Percentiles rank a stretch among this genome's conserved stretches.
Evolutionary conservation across 1,140 invertebrate species (phyloP).

Genomic region (Melipona quadrifasciata): DNA sequence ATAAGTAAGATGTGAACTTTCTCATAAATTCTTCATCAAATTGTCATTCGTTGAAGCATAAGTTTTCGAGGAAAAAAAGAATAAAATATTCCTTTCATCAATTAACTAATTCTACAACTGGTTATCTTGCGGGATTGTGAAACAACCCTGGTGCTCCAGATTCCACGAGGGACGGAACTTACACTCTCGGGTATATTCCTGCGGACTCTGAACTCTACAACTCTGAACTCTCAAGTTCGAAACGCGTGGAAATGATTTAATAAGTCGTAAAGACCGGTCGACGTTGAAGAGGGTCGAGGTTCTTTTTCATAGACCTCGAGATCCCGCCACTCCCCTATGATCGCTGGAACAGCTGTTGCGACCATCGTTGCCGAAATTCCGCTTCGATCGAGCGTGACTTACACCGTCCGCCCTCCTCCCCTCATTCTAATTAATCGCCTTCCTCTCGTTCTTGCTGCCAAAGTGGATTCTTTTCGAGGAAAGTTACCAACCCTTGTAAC

Average conservation of each 20-base stretch:
- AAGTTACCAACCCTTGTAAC: neutral
- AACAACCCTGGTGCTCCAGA: neutral
- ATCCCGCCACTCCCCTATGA: constrained; percentile 36
- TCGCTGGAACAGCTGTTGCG: constrained; percentile 63
- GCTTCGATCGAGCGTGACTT: constrained; percentile 57
- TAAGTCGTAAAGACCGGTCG: constrained; percentile 74
- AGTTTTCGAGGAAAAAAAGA: neutral
- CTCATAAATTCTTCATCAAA: neutral
- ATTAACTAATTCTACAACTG: neutral
- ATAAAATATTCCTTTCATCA: neutral
- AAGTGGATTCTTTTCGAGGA: neutral
- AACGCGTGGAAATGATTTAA: constrained; percentile 75
- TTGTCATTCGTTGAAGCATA: neutral
- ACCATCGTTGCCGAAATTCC: constrained; percentile 46
- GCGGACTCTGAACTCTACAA: neutral
- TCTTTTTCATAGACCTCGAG: constrained; percentile 63
- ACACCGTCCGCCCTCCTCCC: neutral
- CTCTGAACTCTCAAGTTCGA: neutral
- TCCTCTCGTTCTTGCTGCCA: neutral
- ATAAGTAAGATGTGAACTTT: neutral
- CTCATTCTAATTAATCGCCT: constrained; percentile 23
- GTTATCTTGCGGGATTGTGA: neutral
- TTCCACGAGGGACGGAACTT: neutral
- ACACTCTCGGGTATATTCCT: neutral
- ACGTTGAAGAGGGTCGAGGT: constrained; percentile 75